These are phyloP conservation scores for Athalia rosae DNA, from an alignment of 2,888 invertebrate genomes.

Conservation along the genomic window DNA sequence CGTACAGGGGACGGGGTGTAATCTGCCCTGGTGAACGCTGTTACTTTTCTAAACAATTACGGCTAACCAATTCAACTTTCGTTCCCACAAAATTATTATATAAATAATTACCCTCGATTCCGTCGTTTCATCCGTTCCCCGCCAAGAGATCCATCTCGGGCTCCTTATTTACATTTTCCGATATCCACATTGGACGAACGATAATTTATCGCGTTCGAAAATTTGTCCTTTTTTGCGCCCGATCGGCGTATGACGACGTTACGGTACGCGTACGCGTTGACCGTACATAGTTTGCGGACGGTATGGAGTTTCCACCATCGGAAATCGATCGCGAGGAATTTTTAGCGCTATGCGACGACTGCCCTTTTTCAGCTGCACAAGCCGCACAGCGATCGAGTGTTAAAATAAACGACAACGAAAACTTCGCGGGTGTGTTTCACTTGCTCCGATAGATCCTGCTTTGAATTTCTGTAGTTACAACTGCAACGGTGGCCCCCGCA, in stretches of 20 bases:
- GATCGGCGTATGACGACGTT: neutral
- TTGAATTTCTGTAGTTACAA: no score
- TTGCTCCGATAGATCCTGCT: no score
- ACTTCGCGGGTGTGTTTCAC: no score
- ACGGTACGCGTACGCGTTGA: neutral
- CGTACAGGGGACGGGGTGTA: no score
- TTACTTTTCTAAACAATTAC: no score
- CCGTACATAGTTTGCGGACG: neutral
- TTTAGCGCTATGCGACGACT: neutral
- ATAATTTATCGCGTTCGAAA: neutral
- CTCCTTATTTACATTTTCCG: no score
- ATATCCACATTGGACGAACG: neutral
- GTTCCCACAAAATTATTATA: no score
- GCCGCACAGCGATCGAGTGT: neutral
- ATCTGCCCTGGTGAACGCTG: neutral
- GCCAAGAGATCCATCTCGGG: no score
- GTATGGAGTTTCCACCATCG: neutral
- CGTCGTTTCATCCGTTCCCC: no score
- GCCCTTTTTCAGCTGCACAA: neutral
- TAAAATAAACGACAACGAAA: neutral
- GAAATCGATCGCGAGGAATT: constrained; percentile 4
- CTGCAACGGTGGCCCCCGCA: no score
- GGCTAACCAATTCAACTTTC: no score
- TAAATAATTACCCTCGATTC: no score
- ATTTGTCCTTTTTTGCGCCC: neutral